These are phyloP conservation scores for Lissonota sp. DNA, from an alignment of 2,888 invertebrate species.

Conservation along the genomic window DNA sequence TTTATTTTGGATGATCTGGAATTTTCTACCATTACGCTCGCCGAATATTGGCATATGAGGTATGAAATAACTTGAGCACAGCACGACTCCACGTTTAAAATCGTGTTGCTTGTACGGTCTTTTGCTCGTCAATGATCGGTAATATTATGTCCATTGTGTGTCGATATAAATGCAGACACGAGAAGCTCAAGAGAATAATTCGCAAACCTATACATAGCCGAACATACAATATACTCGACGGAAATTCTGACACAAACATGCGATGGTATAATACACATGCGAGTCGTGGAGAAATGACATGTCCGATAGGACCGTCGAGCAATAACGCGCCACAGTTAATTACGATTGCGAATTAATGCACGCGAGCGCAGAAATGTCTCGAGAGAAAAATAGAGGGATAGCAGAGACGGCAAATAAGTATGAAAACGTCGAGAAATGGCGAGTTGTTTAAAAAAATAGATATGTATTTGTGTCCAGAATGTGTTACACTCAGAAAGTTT, in stretches of 20 bases:
- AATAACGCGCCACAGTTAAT: constrained; percentile 79
- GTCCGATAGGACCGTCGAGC: constrained; percentile 74
- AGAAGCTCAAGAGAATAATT: constrained; percentile 77
- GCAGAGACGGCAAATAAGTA: constrained; percentile 59
- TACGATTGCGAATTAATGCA: constrained; percentile 77
- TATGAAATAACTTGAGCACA: too few relatives aligned
- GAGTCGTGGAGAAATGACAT: constrained; percentile 62
- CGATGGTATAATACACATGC: constrained; percentile 46
- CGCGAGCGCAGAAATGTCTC: constrained; percentile 54
- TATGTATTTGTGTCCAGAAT: constrained; percentile 28
- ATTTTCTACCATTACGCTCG: too few relatives aligned
- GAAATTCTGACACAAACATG: constrained; percentile 59
- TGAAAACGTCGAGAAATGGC: constrained; percentile 51
- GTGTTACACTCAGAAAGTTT: constrained; percentile 16
- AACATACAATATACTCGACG: background rate
- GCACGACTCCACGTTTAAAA: too few relatives aligned
- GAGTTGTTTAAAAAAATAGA: constrained; percentile 9
- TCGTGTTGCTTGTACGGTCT: too few relatives aligned
- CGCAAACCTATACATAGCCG: constrained; percentile 68
- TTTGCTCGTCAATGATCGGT: too few relatives aligned
- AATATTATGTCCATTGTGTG: background rate
- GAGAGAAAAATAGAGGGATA: constrained; percentile 15
- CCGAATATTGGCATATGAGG: too few relatives aligned
- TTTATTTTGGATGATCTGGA: too few relatives aligned
- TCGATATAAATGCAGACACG: background rate